Base-by-base conservation (phyloP, 2,888 invertebrate genomes). In the Gymnocheta viridis region DNA sequence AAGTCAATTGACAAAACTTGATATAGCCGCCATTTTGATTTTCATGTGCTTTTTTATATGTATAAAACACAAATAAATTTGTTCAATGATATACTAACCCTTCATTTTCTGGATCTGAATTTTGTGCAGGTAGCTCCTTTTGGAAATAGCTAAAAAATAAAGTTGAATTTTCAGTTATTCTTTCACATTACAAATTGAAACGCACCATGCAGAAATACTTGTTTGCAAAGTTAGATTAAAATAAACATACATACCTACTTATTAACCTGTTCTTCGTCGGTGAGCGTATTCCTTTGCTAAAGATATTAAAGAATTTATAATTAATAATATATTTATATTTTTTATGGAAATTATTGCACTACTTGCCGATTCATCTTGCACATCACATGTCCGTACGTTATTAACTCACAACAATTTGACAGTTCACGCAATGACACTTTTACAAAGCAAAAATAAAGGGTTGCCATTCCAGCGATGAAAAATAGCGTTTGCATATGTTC, bases 301-400 rank as follows among this genome's bases (percentile, higher is more conserved):
- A 58, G 58, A 58, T 58, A 58, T 58, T 58, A 58, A 58, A 32
- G 58, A 47, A 47, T 47, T 47, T 47, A 66, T 66, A 66, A 66
- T 66, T 47, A 66, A 66, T 66, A 66, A 66, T 66, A 66, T 66
- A 66, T 64, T 64, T 64, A 64, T 64, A 64, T 66, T 66, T 66
- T 66, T 66, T 64, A 64, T 64, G 35, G 41, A 38, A 62, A 44
- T 44, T 44, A 44, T 44, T 44, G 41, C 41, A 44, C 41, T 44
- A 44, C 41, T 44, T 44, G n/a, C 60, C 60, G 60, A 62, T 62
- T 62, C 60, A 62, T 62, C 60, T 38, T 62, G 60, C 62, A 62
- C 62, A 62, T 62, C 62, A 47, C 62, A 62, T 62, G 62, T 62
- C 62, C 62, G n/a, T 62, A 62, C 62, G 62, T 62, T 60, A 60